Base-by-base conservation (phyloP, 2,797 vertebrate species). In the Austrolebias charrua region DNA sequence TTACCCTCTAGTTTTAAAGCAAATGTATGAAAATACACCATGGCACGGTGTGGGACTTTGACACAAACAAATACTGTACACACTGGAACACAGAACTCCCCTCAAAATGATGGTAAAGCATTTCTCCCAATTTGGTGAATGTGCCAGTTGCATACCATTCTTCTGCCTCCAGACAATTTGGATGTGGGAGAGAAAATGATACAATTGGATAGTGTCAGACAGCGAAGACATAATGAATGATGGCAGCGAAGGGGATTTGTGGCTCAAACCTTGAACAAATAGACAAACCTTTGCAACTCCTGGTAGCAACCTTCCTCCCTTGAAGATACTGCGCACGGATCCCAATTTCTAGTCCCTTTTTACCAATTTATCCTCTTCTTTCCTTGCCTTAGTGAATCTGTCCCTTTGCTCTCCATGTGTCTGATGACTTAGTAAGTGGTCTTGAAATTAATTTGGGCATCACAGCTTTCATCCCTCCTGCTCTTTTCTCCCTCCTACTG, bases 391-490 rank as follows among this genome's bases (percentile, higher is more conserved):
- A 69, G 71, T 66, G 72, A 78, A 84, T 85, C 61, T 63, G 74
- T 78, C 76, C 59, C 55, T 71, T 50, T 69, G 74, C 43, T 11
- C 65, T 48, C 44, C 59, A 42, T 76, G 47, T 69, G 76, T 73
- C 64, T 76, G 75, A 82, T 77, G 77, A 77, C 75, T 81, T 78
- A 28, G 71, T 87, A 85, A 85, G 76, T 76, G 83, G 76, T 75
- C 76, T 83, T 78, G 75, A 85, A 86, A 89, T 86, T 70, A 86
- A 87, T 87, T 83, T 80, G 65, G 70, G 63, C 59, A 33, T 63
- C 58, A 24, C 51, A 58, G 75, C 66, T 77, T 82, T 73, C 69
- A 78, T 55, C 55, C 45, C 51, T 45, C 35, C 54, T 60, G 66
- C 67, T 76, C 58, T 43, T 60, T 28, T 61, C 46, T 60, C 51